Percentiles rank a stretch among this genome's conserved stretches.
These are phyloP conservation scores for Resseliella maxima DNA, from an alignment of 2,888 invertebrate species.

Conservation along the genomic window DNA sequence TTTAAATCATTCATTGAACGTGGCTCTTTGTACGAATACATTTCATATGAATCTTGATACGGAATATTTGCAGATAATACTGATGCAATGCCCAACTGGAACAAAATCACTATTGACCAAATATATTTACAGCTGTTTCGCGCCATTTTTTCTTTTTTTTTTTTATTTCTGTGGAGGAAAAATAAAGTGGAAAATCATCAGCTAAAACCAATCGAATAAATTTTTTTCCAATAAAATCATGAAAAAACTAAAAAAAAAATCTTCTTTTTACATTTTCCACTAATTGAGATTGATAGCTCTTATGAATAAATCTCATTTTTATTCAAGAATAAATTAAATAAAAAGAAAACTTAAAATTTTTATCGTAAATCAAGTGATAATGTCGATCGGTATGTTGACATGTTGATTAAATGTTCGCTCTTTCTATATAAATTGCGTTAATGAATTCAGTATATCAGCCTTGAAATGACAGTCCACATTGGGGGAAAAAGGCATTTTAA, in stretches of 20 bases:
- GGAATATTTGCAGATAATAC: not conserved
- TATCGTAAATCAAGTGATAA: no score
- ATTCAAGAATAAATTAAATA: not conserved
- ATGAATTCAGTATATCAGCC: not conserved
- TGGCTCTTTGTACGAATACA: slow-evolving; percentile 39
- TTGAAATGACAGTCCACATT: not conserved
- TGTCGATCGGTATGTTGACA: not conserved
- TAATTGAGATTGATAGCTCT: no score
- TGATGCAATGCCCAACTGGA: not conserved
- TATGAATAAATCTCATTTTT: no score
- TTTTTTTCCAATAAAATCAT: no score
- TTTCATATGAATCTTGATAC: slow-evolving; percentile 38
- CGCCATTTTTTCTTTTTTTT: not conserved
- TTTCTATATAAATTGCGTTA: not conserved
- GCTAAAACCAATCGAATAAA: not conserved
- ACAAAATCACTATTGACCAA: not conserved
- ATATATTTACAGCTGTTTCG: not conserved
- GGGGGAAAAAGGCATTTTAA: no score
- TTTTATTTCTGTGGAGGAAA: not conserved
- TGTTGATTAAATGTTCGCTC: not conserved
- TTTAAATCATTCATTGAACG: slow-evolving; percentile 56
- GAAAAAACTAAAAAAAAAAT: no score
- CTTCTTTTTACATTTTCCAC: no score
- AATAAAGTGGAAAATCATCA: not conserved
- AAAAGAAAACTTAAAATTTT: not conserved